These are phyloP conservation scores for Alviniconcha marisindica DNA, from an alignment of 1,140 invertebrate genomes.

Conservation along the genomic window DNA sequence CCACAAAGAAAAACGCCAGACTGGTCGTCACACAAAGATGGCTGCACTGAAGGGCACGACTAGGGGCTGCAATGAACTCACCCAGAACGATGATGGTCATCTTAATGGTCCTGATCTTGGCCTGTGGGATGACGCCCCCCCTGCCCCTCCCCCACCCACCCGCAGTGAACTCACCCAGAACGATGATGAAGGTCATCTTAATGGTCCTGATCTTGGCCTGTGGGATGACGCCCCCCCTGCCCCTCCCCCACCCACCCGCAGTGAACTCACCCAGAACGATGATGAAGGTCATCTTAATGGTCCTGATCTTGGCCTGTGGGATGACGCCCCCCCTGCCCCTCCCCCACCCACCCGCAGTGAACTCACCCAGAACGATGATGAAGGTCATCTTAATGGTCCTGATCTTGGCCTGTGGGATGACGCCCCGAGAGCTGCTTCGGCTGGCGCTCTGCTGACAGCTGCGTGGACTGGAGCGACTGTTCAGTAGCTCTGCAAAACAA, in stretches of 20 bases:
- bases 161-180: slow-evolving; percentile 91
- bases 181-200: slow-evolving; percentile 97
- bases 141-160: too few relatives aligned
- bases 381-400: slow-evolving; percentile 99
- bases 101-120: too few relatives aligned
- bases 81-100: too few relatives aligned
- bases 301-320: slow-evolving; percentile 95
- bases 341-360: neutral
- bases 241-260: too few relatives aligned
- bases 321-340: neutral
- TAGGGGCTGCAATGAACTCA: too few relatives aligned
- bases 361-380: slow-evolving; percentile 92
- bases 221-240: too few relatives aligned
- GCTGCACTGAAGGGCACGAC: too few relatives aligned
- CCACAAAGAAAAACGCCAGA: too few relatives aligned
- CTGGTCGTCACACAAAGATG: too few relatives aligned
- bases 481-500: slow-evolving; percentile 26
- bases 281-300: slow-evolving; percentile 97
- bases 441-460: neutral
- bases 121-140: too few relatives aligned
- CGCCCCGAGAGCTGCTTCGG: slow-evolving; percentile 79
- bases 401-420: slow-evolving; percentile 93
- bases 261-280: slow-evolving; percentile 93
- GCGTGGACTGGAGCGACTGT: slow-evolving; percentile 7
- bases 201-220: slow-evolving; percentile 96